A percentile compares a stretch with the other conserved stretches of the same genome.
These are phyloP conservation scores for Budorcas taxicolor DNA, from an alignment of 2,113 vertebrate species.

Conservation along the genomic window DNA sequence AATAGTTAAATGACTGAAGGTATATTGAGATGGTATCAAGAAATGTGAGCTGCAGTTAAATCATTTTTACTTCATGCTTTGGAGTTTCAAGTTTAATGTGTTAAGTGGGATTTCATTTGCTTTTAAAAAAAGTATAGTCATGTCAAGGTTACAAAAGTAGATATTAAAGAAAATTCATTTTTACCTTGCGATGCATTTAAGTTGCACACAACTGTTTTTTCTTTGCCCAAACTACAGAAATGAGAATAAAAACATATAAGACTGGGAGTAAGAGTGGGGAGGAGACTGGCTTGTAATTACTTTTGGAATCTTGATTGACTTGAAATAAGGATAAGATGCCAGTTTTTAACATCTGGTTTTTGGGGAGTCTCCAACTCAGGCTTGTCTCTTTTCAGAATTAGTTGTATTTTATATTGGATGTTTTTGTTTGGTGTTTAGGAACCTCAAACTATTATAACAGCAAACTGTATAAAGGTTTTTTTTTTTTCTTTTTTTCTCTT, in stretches of 20 bases:
- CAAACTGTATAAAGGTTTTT: neutral
- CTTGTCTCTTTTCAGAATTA: neutral
- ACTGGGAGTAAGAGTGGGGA: neutral
- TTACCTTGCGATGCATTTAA: neutral
- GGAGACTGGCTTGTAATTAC: neutral
- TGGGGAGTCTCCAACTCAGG: neutral
- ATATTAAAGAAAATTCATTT: neutral
- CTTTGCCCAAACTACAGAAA: neutral
- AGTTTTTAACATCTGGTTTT: neutral
- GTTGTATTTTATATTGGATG: neutral
- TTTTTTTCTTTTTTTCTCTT: neutral
- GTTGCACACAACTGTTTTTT: neutral
- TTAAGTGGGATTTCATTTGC: slow-evolving; percentile 39
- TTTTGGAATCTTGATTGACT: neutral
- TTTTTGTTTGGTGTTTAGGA: neutral
- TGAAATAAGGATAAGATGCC: neutral
- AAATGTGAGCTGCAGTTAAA: slow-evolving; percentile 63
- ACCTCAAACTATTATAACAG: neutral
- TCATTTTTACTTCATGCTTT: slow-evolving; percentile 64
- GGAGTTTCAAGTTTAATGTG: slow-evolving; percentile 36
- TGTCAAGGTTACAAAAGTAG: neutral
- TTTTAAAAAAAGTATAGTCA: neutral
- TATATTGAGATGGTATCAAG: slow-evolving; percentile 55
- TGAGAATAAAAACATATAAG: neutral
- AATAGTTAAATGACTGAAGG: slow-evolving; percentile 60